A percentile compares a stretch with the other conserved stretches of the same genome.
These are phyloP conservation scores for Psephotus haematonotus DNA, from an alignment of 2,113 vertebrate genomes.

Conservation along the genomic window DNA sequence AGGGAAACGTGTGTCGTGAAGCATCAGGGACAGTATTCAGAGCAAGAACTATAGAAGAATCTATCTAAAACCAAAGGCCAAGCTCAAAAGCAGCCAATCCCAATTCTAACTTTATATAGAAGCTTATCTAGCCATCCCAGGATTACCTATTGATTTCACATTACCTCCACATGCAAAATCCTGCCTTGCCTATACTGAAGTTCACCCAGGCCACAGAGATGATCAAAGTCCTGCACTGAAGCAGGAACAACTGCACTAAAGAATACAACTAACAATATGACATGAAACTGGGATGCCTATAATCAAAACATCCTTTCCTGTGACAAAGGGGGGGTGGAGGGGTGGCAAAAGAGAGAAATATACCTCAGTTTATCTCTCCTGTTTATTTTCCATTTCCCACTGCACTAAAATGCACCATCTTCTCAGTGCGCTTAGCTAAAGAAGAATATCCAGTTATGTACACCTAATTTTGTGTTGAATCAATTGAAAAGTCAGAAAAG, in stretches of 20 bases:
- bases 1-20: rapidly evolving
- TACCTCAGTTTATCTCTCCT: too few relatives aligned
- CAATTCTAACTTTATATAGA: rapidly evolving
- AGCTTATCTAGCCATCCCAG: background rate
- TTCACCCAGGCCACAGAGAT: too few relatives aligned
- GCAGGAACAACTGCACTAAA: background rate
- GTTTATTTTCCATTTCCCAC: background rate
- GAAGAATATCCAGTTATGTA: background rate
- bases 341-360: too few relatives aligned
- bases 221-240: rapidly evolving
- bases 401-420: background rate
- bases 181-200: background rate
- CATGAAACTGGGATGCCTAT: background rate
- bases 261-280: background rate
- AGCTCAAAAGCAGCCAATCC: background rate
- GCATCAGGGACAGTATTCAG: rapidly evolving
- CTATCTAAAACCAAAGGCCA: background rate
- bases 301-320: background rate
- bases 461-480: background rate
- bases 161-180: rapidly evolving
- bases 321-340: background rate
- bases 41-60: rapidly evolving
- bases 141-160: rapidly evolving
- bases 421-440: background rate
- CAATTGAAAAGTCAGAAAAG: background rate